Base-by-base conservation (phyloP, 2,888 invertebrate species). In the Caenorhabditis wallacei region DNA sequence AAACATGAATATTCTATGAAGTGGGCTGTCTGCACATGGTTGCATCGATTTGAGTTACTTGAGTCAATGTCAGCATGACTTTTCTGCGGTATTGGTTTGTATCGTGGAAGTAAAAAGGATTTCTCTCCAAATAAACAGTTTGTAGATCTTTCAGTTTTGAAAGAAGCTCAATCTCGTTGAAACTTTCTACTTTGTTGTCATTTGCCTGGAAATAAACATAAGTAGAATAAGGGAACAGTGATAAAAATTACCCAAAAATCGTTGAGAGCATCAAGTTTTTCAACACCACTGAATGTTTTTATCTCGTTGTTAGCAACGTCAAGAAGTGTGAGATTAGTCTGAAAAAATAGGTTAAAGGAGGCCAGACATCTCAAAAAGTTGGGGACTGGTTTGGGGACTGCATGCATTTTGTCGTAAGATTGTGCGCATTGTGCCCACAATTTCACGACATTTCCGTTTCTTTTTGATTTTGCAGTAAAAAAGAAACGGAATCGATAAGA, bases 221-320 rank as follows among this genome's bases (percentile, higher is more conserved):
- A 13, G 13, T 18, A 43, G 18, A 40, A 46, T 56, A 4, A 64
- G n/a, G n/a, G n/a, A n/a, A n/a, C n/a, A n/a, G n/a, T n/a, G n/a
- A n/a, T n/a, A n/a, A n/a, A n/a, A n/a, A n/a, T n/a, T 93, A 97
- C 96, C 99, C 99, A 99, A 90, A 99, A 94, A 93, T 99, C 99
- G 91, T 96, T 95, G 84, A 99, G 93, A n/a, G 95, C 93, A 1
- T 89, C 92, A 89, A 99, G 94, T 92, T 95, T 95, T 13, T 93
- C 93, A 13, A 98, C 92, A 92, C 96, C 96, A 84, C 95, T 94
- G 85, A 99, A 95, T 1, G 93, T 93, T 46, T 95, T 94, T 24
- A 99, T 95, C 91, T 95, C 95, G 93, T 99, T 99, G 88, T 95
- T 94, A 0, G 97, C 96, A 88, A 98, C 92, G 93, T 99, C 99